phyloP scores from a whole-genome alignment of 2,113 vertebrate species.

The Carassius auratus region DNA sequence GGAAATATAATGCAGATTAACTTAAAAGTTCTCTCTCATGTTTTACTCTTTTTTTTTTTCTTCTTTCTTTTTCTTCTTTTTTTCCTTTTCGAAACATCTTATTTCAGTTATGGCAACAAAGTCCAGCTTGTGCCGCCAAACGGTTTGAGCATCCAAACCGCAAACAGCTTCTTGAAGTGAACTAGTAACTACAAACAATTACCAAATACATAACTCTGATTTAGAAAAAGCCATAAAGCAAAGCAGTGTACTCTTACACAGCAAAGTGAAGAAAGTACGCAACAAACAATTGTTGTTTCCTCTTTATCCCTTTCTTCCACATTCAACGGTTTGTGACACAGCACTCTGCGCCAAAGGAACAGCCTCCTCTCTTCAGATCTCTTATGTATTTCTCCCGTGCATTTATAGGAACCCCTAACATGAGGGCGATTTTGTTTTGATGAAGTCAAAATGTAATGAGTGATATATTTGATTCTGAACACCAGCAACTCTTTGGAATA shows the following conservation, averaged over 20 bases:
- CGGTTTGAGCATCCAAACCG: constrained; percentile 88
- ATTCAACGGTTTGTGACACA: constrained; percentile 81
- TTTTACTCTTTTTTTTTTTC: constrained; percentile 68
- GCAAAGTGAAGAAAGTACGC: constrained; percentile 91
- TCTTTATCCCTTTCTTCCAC: constrained; percentile 85
- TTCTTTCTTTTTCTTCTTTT: constrained; percentile 62
- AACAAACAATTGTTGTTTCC: constrained; percentile 84
- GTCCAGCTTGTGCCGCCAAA: constrained; percentile 99
- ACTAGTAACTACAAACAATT: constrained; percentile 98
- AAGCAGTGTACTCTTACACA: constrained; percentile 96
- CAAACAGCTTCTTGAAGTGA: constrained; percentile 93
- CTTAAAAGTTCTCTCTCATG: constrained; percentile 79
- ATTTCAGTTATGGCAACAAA: constrained; percentile 98
- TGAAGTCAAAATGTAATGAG: constrained; percentile 42
- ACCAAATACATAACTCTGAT: constrained; percentile 96
- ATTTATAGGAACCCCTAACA: constrained; percentile 60
- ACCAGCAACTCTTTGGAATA: constrained; percentile 75
- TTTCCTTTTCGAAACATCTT: constrained; percentile 82
- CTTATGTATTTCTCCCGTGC: constrained; percentile 86
- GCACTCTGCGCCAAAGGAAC: constrained; percentile 61
- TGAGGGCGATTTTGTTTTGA: constrained; percentile 35
- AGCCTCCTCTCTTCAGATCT: constrained; percentile 76
- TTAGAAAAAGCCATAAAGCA: constrained; percentile 95
- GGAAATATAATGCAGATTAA: constrained; percentile 92
- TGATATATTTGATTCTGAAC: constrained; percentile 48